These are phyloP conservation scores for Eurypyga helias DNA, from an alignment of 2,113 vertebrate species.

Conservation along the genomic window DNA sequence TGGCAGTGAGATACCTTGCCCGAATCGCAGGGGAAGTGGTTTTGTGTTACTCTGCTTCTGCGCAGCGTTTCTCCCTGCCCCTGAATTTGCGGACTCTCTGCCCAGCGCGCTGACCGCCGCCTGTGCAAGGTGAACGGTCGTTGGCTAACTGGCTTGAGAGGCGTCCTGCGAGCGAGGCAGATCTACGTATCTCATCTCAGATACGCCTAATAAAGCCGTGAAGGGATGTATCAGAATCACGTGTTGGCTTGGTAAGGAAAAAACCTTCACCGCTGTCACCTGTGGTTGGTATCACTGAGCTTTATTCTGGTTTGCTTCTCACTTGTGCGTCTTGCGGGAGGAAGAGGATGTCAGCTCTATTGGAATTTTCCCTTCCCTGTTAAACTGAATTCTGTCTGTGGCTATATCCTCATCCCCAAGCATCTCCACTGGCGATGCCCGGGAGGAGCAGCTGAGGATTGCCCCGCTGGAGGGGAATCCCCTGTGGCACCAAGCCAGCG, in stretches of 20 bases:
- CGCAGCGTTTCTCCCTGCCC: accelerated
- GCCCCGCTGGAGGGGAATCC: background rate
- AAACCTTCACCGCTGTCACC: background rate
- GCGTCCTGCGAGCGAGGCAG: background rate
- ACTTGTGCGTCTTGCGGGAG: background rate
- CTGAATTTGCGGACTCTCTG: background rate
- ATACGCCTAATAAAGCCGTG: background rate
- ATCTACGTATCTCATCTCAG: background rate
- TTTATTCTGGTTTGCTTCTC: background rate
- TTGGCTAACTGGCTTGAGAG: no score
- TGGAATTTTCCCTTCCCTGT: background rate
- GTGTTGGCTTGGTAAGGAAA: background rate
- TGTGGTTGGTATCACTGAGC: background rate
- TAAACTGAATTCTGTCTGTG: accelerated
- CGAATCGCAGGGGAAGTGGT: background rate
- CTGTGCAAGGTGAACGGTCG: background rate
- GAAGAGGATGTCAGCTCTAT: background rate
- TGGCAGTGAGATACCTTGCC: accelerated
- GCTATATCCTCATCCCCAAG: background rate
- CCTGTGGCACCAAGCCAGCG: background rate
- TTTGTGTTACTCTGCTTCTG: accelerated
- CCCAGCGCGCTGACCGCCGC: background rate
- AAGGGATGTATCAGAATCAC: accelerated
- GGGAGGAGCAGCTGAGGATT: background rate
- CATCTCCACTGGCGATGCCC: background rate